These are phyloP conservation scores for Peromyscus maniculatus DNA, from an alignment of 2,113 vertebrate genomes.

Conservation along the genomic window DNA sequence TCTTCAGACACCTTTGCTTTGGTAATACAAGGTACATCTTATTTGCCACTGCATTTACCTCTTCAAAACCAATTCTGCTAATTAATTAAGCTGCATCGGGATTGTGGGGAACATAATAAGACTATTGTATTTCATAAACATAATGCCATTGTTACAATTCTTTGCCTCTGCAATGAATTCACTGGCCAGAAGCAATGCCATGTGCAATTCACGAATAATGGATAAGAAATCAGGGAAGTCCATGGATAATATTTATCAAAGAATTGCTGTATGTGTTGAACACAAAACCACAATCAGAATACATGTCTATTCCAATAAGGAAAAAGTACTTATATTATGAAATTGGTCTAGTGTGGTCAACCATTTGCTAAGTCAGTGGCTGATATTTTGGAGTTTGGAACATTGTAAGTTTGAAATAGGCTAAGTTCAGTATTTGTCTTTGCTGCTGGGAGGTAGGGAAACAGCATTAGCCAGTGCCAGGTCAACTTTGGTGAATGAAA, in stretches of 20 bases:
- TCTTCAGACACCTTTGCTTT: background rate
- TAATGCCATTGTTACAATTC: background rate
- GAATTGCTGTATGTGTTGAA: background rate
- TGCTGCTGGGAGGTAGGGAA: background rate
- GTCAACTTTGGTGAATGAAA: background rate
- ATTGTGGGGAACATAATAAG: background rate
- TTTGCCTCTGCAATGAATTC: background rate
- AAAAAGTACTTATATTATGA: background rate
- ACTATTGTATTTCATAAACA: background rate
- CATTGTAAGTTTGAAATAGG: background rate
- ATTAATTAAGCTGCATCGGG: background rate
- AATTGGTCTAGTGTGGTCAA: background rate
- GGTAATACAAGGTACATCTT: background rate
- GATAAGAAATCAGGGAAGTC: background rate
- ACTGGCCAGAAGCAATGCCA: background rate
- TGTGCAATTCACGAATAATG: background rate
- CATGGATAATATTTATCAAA: background rate
- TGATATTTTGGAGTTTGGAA: background rate
- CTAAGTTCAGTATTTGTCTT: background rate
- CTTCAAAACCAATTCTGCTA: background rate
- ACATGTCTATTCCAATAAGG: background rate
- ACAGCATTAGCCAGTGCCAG: background rate
- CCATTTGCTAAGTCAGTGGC: background rate
- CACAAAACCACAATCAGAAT: background rate
- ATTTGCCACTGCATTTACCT: background rate